These are phyloP conservation scores for Zalophus californianus DNA, from an alignment of 2,797 vertebrate species.

Conservation along the genomic window DNA sequence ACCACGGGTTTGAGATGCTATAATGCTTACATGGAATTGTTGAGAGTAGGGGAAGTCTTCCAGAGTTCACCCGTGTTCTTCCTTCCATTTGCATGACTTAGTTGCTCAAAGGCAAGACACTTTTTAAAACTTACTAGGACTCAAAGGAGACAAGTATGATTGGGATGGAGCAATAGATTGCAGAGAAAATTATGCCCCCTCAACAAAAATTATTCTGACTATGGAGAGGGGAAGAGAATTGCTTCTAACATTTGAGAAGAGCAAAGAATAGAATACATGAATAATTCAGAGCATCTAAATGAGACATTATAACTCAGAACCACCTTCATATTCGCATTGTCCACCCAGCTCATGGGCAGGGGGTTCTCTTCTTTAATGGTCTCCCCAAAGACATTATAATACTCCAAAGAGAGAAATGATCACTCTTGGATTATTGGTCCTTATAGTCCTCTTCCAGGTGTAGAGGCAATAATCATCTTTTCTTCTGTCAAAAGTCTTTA, in stretches of 20 bases:
- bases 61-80: conserved; percentile 3
- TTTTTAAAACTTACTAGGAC: background rate
- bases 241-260: conserved; percentile 23
- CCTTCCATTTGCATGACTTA: background rate
- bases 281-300: conserved; percentile 54
- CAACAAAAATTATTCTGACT: conserved; percentile 29
- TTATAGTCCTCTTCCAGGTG: background rate
- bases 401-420: conserved; percentile 7
- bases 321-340: background rate
- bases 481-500: conserved; percentile 92
- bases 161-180: background rate
- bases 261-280: background rate
- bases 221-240: background rate
- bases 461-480: background rate
- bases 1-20: background rate
- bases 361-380: background rate
- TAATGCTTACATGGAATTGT: background rate
- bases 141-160: background rate
- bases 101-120: background rate
- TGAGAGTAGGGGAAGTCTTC: background rate
- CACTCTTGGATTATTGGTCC: background rate
- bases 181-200: background rate
- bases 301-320: conserved; percentile 8
- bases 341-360: background rate
- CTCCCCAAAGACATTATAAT: conserved; percentile 9